Evolutionary conservation across 2,888 invertebrate species (phyloP).

Genomic region (Caenorhabditis drosophilae): DNA sequence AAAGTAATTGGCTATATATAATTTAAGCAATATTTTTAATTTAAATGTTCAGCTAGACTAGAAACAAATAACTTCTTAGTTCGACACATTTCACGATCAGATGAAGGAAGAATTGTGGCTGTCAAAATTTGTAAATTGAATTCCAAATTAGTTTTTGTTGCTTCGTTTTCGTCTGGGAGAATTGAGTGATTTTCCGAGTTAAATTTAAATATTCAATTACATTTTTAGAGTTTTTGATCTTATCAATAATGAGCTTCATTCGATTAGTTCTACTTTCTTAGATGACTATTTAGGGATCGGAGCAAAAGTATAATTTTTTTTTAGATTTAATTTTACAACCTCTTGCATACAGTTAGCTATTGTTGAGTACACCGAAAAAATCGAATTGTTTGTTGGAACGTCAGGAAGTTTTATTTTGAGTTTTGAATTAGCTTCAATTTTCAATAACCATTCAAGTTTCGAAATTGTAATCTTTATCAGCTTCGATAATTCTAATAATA

Average conservation of each 20-base stretch:
- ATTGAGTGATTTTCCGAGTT: not conserved
- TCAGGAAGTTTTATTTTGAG: not conserved
- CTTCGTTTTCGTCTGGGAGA: not conserved
- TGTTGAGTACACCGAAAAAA: no score
- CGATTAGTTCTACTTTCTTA: not conserved
- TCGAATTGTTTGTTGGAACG: constrained; percentile 1
- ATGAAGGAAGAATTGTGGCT: constrained; percentile 4
- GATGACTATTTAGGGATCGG: constrained; percentile 5
- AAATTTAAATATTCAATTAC: not conserved
- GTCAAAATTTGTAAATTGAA: not conserved
- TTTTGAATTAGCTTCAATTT: not conserved
- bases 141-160: not conserved
- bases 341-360: no score
- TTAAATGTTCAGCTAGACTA: not conserved
- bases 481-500: no score
- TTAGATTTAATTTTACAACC: not conserved
- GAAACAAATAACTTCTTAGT: not conserved
- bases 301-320: not conserved
- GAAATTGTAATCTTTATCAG: not conserved
- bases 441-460: not conserved
- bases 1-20: not conserved
- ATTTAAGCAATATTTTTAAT: not conserved
- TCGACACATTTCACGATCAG: not conserved
- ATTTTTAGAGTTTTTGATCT: not conserved
- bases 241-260: not conserved